phyloP scores from a whole-genome alignment of 2,797 vertebrate species.

The Intellagama lesueurii region DNA sequence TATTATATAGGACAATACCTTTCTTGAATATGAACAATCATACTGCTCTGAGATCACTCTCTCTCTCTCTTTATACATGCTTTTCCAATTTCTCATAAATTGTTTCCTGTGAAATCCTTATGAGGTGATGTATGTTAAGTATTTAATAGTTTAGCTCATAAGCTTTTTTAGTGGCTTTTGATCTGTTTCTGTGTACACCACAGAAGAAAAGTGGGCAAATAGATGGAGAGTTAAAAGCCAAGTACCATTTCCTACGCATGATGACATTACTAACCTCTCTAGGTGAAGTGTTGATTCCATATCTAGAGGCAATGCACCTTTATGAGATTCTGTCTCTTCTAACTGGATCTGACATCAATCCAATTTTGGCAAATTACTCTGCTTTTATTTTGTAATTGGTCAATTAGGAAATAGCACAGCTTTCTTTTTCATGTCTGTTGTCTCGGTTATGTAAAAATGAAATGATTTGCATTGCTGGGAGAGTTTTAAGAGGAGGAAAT shows the following conservation, averaged over 20 bases:
- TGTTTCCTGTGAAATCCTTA: not conserved
- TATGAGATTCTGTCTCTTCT: too few relatives aligned
- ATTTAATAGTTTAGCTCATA: not conserved
- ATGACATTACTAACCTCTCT: not conserved
- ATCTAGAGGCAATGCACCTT: too few relatives aligned
- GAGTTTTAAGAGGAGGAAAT: too few relatives aligned
- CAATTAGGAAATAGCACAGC: too few relatives aligned
- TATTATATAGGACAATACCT: not conserved
- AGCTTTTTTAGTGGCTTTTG: not conserved
- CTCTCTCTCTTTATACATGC: too few relatives aligned
- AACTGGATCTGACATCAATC: too few relatives aligned
- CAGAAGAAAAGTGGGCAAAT: not conserved
- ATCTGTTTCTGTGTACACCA: not conserved
- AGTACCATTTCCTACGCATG: not conserved
- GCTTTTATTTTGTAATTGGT: too few relatives aligned
- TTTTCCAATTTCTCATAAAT: not conserved
- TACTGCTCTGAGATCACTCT: not conserved
- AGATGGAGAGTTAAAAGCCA: not conserved
- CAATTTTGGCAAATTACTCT: too few relatives aligned
- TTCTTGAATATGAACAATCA: not conserved
- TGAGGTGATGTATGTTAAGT: not conserved
- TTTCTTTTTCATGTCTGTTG: too few relatives aligned
- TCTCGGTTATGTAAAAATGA: too few relatives aligned
- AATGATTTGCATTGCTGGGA: too few relatives aligned
- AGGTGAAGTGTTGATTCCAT: too few relatives aligned